phyloP scores from a whole-genome alignment of 2,888 invertebrate species.

The Calliopum simillimum region DNA sequence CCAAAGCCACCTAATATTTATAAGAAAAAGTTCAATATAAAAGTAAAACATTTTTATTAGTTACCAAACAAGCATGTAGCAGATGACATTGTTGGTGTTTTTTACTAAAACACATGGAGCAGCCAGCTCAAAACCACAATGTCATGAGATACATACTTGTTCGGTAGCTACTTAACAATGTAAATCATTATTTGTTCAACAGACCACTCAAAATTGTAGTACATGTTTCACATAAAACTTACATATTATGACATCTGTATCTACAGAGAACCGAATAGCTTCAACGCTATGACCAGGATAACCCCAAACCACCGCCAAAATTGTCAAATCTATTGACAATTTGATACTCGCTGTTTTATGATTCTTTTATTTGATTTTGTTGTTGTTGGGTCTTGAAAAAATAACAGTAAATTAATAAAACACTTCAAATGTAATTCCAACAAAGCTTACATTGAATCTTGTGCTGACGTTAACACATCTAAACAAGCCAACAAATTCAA shows the following conservation, averaged over 20 bases:
- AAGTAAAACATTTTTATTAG: no score
- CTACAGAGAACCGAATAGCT: constrained; percentile 93
- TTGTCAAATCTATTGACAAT: constrained; percentile 90
- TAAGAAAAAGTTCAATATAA: background rate
- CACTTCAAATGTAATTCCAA: background rate
- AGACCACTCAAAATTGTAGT: no score
- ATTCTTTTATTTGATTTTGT: constrained; percentile 59
- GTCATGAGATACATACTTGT: no score
- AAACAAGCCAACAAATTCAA: constrained; percentile 89
- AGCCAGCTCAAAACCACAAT: no score
- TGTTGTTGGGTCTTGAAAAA: constrained; percentile 58
- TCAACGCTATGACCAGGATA: constrained; percentile 97
- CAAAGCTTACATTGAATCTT: constrained; percentile 73
- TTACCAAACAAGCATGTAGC: no score
- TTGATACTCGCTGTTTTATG: constrained; percentile 63
- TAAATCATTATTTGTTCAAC: no score
- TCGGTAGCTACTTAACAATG: no score
- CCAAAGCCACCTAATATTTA: constrained; percentile 81
- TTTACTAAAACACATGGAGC: no score
- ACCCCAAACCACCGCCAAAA: constrained; percentile 98
- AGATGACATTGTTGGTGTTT: no score
- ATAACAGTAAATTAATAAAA: constrained; percentile 2
- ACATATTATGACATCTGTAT: constrained; percentile 88
- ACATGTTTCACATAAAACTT: no score
- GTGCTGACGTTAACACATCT: constrained; percentile 87